Base-by-base conservation (phyloP, 2,113 vertebrate species). In the Pelodiscus sinensis region DNA sequence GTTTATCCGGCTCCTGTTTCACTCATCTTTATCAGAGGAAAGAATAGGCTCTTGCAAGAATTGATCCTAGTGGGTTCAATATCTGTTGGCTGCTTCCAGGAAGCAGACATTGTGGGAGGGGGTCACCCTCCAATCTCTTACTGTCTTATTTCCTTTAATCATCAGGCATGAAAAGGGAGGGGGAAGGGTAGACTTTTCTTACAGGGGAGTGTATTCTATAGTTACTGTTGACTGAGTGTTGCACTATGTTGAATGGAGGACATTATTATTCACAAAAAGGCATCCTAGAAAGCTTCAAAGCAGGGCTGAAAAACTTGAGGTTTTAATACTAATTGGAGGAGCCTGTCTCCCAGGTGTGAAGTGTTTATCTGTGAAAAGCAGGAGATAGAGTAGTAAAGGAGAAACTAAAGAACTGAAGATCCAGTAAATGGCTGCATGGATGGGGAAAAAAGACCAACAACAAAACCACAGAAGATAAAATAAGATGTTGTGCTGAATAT, bases 251-350 rank as follows among this genome's bases (percentile, higher is more conserved):
- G 94, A 92, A 91, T 84, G 92, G 96, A 97, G 94, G 90, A 93
- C 93, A 97, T 98, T 97, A 97, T 97, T 97, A 98, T 97, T 98
- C 96, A 96, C 92, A 85, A 94, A 98, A 97, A 97, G 81, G 62
- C 87, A 96, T 94, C 92, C 90, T 95, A 95, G 92, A 97, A 97
- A 95, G 92, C 97, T 96, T 98, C 96, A 97, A 97, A 97, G 94
- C 93, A 44, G 85, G 94, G 54, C 81, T 84, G 94, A 80, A 94
- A 97, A 95, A 83, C 52, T 97, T 96, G 57, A 92, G 89, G 95
- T 96, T 98, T 97, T 98, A 97, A 97, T 97, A 93, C 95, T 97
- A 98, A 98, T 98, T 98, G 98, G 94, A 98, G 81, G 93, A 95
- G 93, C 96, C 94, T 96, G 94, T 98, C 96, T 97, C 95, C 96